Base-by-base conservation (phyloP, 2,797 vertebrate species). In the Squalus acanthias region DNA sequence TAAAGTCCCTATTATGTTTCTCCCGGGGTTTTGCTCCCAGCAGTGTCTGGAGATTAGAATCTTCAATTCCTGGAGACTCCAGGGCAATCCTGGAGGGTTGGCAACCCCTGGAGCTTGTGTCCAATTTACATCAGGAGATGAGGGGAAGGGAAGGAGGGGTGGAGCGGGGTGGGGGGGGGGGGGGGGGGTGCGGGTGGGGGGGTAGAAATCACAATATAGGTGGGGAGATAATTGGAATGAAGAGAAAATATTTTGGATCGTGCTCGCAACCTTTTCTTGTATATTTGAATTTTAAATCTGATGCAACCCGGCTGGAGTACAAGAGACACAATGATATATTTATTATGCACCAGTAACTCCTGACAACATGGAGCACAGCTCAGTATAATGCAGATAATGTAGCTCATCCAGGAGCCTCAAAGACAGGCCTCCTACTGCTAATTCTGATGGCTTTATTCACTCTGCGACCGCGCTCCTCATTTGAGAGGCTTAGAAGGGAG, bases 371-470 rank as follows among this genome's bases (percentile, higher is more conserved):
- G 65, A 93, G 65, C 91, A 69, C 63, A 8, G n/a, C 39, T 93
- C 63, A 67, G 60, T 69, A 96, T 69, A 96, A 96, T 33, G 93
- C 85, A 8, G 67, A 96, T 93, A 96, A 97, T 96, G 96, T 65
- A 96, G 91, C 96, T 93, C 95, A 85, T 96, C 96, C 88, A 39
- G 70, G 92, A 93, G 96, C 96, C 96, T 96, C 96, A 96, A 50
- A 96, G 63, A 39, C 76, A 96, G 87, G 96, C 96, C 96, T 96
- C 96, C 96, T 57, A 76, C 39, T 29, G 65, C 72, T 97, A 91
- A 97, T 85, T 96, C 60, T 96, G 96, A 96, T 96, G 96, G 96
- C 96, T 89, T 69, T 96, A 97, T 89, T 89, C 97, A 96, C 67
- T 74, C 91, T 76, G 88, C 39, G 20, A 82, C 96, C 88, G 0